Evolutionary conservation across 2,888 invertebrate species (phyloP).

Genomic region (Drosophila rubida): DNA sequence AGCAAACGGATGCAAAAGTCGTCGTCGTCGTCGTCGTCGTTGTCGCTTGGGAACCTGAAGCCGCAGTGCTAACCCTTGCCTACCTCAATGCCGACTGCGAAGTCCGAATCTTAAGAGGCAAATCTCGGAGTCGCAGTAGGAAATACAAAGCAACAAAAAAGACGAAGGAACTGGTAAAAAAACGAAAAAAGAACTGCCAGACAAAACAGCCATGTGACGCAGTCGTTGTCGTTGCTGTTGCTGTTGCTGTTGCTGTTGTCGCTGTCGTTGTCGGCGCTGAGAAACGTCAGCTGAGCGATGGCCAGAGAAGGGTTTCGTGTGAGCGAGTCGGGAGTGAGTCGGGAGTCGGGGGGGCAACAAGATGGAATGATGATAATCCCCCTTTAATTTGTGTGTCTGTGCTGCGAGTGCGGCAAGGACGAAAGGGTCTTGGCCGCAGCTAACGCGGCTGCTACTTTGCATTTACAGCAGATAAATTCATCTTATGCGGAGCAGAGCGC

Average conservation of each 20-base stretch:
- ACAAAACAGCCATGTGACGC: slow-evolving; percentile 55
- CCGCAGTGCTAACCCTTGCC: slow-evolving; percentile 54
- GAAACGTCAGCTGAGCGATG: slow-evolving; percentile 80
- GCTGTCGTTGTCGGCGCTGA: slow-evolving; percentile 45
- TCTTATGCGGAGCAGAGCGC: not conserved
- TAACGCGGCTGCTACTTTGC: slow-evolving; percentile 46
- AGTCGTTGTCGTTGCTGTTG: no score
- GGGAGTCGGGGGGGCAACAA: slow-evolving; percentile 30
- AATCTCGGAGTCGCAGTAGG: slow-evolving; percentile 58
- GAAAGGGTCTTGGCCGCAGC: slow-evolving; percentile 48
- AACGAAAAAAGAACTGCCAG: no score
- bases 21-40: slow-evolving; percentile 33
- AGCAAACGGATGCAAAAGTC: slow-evolving; percentile 76
- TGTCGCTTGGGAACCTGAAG: slow-evolving; percentile 63
- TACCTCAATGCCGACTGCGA: slow-evolving; percentile 57
- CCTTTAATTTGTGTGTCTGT: slow-evolving; percentile 66
- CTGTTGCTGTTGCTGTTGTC: no score
- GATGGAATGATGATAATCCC: slow-evolving; percentile 72
- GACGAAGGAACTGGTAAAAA: not conserved
- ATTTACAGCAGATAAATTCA: slow-evolving; percentile 43
- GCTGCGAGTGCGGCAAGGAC: slow-evolving; percentile 41
- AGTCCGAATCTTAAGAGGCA: slow-evolving; percentile 65
- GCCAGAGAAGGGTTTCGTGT: slow-evolving; percentile 53
- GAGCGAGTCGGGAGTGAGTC: not conserved
- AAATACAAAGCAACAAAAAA: slow-evolving; percentile 9